These are phyloP conservation scores for Phyto melanocephala DNA, from an alignment of 2,888 invertebrate species.

Conservation along the genomic window DNA sequence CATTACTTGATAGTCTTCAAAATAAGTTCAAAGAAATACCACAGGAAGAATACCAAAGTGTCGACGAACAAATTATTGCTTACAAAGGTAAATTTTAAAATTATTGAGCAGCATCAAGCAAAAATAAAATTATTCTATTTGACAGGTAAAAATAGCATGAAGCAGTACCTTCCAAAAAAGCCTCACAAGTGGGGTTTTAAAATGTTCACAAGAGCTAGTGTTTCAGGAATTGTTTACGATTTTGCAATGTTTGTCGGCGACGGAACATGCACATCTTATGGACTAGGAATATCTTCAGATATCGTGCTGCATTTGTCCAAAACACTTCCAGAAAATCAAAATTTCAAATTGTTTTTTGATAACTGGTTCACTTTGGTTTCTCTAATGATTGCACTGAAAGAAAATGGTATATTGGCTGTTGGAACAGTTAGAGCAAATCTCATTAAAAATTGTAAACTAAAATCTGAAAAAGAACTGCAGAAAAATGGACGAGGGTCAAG, in stretches of 20 bases:
- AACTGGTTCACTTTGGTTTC: too few relatives aligned
- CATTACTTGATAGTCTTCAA: neutral
- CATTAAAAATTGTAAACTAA: constrained; percentile 22
- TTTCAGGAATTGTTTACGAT: neutral
- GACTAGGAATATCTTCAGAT: too few relatives aligned
- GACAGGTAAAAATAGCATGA: neutral
- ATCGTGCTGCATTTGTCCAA: too few relatives aligned
- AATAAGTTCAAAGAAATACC: neutral
- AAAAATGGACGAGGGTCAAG: constrained; percentile 55
- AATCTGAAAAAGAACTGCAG: constrained; percentile 44
- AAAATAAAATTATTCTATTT: neutral
- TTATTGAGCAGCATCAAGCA: neutral
- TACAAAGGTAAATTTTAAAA: too few relatives aligned
- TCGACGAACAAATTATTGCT: too few relatives aligned
- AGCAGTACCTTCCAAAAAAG: too few relatives aligned
- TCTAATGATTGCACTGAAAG: neutral
- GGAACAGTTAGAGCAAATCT: neutral
- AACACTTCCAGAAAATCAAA: too few relatives aligned
- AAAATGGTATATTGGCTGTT: neutral
- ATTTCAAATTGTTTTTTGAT: too few relatives aligned
- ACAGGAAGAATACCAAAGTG: too few relatives aligned
- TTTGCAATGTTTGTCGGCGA: too few relatives aligned
- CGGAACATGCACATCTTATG: too few relatives aligned
- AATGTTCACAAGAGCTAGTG: neutral
- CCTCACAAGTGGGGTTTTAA: too few relatives aligned